Conservation (phyloP, 2,797 vertebrate genomes). For the Chloroceryle inda region DNA sequence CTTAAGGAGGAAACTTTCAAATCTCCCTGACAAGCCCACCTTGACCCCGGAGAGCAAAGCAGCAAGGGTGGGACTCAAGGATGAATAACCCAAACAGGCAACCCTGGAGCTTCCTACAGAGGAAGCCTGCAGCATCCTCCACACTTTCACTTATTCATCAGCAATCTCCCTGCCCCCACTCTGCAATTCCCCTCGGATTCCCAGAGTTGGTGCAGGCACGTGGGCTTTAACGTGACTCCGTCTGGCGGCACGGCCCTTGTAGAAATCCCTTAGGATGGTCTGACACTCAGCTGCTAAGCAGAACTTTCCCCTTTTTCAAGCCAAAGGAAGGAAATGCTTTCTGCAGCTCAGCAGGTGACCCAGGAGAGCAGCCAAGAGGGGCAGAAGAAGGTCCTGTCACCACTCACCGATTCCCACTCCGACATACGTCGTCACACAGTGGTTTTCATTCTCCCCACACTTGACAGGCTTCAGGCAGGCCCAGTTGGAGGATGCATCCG, state of each 20-base stretch:
- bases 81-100: background rate
- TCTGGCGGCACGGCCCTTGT: background rate
- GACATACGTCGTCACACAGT: slow-evolving; percentile 58
- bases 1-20: background rate
- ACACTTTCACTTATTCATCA: slow-evolving; percentile 14
- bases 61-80: background rate
- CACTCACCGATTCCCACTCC: slow-evolving; percentile 69
- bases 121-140: slow-evolving; percentile 4
- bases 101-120: background rate
- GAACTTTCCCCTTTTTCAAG: background rate
- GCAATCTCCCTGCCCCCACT: background rate
- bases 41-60: rapidly evolving
- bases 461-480: slow-evolving; percentile 62
- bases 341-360: background rate
- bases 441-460: slow-evolving; percentile 39
- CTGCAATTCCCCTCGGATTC: background rate
- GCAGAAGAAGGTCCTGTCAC: background rate
- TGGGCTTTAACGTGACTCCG: slow-evolving; percentile 4
- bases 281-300: background rate
- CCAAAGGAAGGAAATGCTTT: background rate
- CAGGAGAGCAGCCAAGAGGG: background rate
- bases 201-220: background rate
- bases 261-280: background rate
- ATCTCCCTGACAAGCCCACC: background rate
- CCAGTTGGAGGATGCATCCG: slow-evolving; percentile 63